Conservation (phyloP, 2,797 vertebrate species). For the Cynodonichthys magdalenae region DNA sequence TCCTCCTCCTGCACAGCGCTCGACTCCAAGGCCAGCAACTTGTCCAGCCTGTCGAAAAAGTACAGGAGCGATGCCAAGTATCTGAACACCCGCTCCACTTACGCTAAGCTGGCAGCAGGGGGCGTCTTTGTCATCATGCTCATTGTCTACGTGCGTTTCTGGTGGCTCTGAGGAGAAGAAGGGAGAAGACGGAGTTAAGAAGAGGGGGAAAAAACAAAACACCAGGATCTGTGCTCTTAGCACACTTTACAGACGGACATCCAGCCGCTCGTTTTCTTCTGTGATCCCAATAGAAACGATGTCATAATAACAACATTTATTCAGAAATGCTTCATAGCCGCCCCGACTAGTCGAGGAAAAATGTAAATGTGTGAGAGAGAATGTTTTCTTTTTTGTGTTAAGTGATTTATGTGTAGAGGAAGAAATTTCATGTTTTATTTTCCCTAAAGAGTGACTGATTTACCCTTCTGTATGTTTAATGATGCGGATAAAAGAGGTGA, state of each 20-base stretch:
- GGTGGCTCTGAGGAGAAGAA: constrained; percentile 91
- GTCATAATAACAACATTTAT: constrained; percentile 56
- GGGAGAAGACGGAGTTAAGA: constrained; percentile 43
- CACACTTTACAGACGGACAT: constrained; percentile 65
- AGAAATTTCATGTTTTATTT: constrained; percentile 37
- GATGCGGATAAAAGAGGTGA: constrained; percentile 18
- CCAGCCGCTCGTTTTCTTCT: constrained; percentile 55
- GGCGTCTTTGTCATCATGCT: constrained; percentile 98
- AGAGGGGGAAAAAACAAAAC: constrained; percentile 33
- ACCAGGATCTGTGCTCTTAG: constrained; percentile 58
- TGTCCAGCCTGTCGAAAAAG: constrained; percentile 97
- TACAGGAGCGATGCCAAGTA: constrained; percentile 98
- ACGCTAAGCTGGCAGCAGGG: constrained; percentile 94
- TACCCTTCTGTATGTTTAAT: constrained; percentile 28
- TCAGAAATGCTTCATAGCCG: constrained; percentile 36
- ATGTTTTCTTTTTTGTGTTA: constrained; percentile 6
- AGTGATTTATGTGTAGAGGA: constrained; percentile 18
- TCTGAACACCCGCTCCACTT: constrained; percentile 98
- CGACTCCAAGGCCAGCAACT: constrained; percentile 96
- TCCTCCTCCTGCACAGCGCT: constrained; percentile 80
- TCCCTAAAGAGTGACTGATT: constrained; percentile 42
- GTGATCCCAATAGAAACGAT: constrained; percentile 60
- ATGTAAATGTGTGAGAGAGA: neutral
- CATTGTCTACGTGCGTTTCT: constrained; percentile 97
- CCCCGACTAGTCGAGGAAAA: constrained; percentile 17